Evolutionary conservation across 2,113 vertebrate genomes (phyloP).

Genomic region (Tiliqua scincoides): DNA sequence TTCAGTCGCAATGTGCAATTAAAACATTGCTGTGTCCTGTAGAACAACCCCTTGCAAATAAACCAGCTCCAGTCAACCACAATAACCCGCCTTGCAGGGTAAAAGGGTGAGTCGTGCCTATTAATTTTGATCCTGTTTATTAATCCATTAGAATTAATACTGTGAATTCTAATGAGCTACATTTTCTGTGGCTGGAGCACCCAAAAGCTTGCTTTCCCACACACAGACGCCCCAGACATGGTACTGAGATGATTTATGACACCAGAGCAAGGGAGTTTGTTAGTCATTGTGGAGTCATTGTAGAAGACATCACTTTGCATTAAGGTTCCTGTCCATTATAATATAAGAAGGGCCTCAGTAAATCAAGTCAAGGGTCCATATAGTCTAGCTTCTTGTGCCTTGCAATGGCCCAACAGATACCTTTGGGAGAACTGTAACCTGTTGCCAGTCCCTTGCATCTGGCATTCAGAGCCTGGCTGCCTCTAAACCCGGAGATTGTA

Average conservation of each 20-base stretch:
- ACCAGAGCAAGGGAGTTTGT: background rate
- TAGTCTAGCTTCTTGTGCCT: too few species aligned
- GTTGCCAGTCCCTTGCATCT: too few species aligned
- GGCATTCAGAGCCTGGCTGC: too few species aligned
- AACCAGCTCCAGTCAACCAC: conserved; percentile 41
- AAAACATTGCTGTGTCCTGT: conserved; percentile 37
- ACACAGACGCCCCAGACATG: background rate
- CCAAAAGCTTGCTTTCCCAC: background rate
- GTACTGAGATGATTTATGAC: background rate
- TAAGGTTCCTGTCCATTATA: background rate
- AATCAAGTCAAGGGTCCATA: too few species aligned
- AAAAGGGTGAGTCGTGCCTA: conserved; percentile 48
- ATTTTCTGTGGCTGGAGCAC: conserved; percentile 2
- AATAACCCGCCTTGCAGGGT: conserved; percentile 31
- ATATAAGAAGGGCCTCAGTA: too few species aligned
- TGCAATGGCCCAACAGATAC: too few species aligned
- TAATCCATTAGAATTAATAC: conserved; percentile 30
- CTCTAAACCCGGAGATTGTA: too few species aligned
- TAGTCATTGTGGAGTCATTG: background rate
- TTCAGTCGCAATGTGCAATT: conserved; percentile 53
- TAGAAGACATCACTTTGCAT: background rate
- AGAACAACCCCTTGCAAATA: conserved; percentile 41
- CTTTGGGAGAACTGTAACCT: too few species aligned
- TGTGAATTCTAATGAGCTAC: conserved; percentile 54
- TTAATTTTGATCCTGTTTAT: conserved; percentile 61